Conservation (phyloP, 2,888 invertebrate species). For the Xestia rhomboidea region DNA sequence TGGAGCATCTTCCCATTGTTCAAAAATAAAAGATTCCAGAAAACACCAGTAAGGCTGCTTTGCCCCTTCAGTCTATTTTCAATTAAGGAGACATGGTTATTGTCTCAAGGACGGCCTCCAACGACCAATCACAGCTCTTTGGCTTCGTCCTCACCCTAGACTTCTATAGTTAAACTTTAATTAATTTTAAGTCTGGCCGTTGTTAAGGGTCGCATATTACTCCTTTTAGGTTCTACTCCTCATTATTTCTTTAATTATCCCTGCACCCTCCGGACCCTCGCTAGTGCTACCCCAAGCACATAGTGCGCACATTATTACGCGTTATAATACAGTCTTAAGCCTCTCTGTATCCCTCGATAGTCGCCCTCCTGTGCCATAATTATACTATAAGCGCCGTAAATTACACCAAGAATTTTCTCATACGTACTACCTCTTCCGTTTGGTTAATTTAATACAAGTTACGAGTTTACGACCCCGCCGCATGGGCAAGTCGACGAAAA, state of each 20-base stretch:
- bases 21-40: not conserved
- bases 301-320: slow-evolving; percentile 65
- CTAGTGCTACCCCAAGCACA: slow-evolving; percentile 45
- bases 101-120: slow-evolving; percentile 39
- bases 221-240: slow-evolving; percentile 63
- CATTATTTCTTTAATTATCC: slow-evolving; percentile 73
- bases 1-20: not conserved
- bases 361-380: slow-evolving; percentile 66
- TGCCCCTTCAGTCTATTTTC: slow-evolving; percentile 7
- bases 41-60: not conserved
- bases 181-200: slow-evolving; percentile 70
- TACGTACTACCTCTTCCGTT: slow-evolving; percentile 64
- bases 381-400: slow-evolving; percentile 68
- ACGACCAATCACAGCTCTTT: slow-evolving; percentile 61
- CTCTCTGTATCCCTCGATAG: slow-evolving; percentile 62
- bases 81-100: slow-evolving; percentile 36
- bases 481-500: slow-evolving; percentile 42
- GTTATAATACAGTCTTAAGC: slow-evolving; percentile 65
- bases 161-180: slow-evolving; percentile 66
- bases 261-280: slow-evolving; percentile 41
- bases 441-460: slow-evolving; percentile 64
- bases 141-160: slow-evolving; percentile 44
- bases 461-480: slow-evolving; percentile 43
- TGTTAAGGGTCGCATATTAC: slow-evolving; percentile 68
- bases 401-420: slow-evolving; percentile 71